These are phyloP conservation scores for Periparus ater DNA, from an alignment of 2,797 vertebrate genomes.

Conservation along the genomic window DNA sequence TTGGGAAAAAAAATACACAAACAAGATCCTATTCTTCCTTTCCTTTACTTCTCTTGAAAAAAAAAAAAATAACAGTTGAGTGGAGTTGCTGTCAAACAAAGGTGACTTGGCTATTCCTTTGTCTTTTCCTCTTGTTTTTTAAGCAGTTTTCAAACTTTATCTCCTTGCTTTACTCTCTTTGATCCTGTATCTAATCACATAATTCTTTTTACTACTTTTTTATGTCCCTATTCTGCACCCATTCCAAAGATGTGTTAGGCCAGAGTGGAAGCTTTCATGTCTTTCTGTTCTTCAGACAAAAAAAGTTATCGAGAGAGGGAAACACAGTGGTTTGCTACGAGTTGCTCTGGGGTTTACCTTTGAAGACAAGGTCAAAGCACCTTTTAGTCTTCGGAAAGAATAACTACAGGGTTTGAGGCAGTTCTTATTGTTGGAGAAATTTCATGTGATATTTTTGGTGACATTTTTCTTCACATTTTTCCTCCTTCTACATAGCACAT, in stretches of 20 bases:
- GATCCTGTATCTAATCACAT: neutral
- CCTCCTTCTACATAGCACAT: neutral
- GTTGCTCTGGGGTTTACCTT: neutral
- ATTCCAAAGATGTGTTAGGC: neutral
- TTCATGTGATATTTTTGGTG: neutral
- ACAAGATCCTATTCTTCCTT: neutral
- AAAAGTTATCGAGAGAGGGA: neutral
- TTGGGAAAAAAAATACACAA: neutral
- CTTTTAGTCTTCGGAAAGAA: neutral
- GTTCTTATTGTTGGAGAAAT: neutral
- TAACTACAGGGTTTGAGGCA: neutral
- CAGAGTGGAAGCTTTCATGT: neutral
- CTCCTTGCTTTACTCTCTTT: neutral
- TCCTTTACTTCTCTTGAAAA: neutral
- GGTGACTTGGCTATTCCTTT: neutral
- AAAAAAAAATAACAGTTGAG: neutral
- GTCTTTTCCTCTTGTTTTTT: neutral
- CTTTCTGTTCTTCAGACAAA: neutral
- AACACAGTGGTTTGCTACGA: neutral
- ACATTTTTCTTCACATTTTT: neutral
- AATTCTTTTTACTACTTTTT: neutral
- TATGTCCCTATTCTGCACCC: neutral
- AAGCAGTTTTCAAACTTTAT: neutral
- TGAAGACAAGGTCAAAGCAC: constrained; percentile 16
- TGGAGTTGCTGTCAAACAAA: neutral